Base-by-base conservation (phyloP, 2,113 vertebrate species). In the Scopus umbretta region DNA sequence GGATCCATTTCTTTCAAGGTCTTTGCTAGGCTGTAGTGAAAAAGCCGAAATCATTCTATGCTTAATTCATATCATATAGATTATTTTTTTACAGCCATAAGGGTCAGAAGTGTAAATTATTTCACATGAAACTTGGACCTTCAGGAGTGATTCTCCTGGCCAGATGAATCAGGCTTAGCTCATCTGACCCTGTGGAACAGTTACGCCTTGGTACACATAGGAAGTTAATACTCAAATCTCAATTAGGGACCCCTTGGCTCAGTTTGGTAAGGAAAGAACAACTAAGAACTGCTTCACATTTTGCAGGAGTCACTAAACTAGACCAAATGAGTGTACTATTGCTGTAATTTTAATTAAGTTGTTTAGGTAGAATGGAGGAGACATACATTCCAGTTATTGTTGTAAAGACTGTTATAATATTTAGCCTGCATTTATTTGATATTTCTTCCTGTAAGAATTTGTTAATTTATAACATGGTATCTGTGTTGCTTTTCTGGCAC, bases 251-350 rank as follows among this genome's bases (percentile, higher is more conserved):
- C 9, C 22, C 8, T 50, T 70, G 36, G 2, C 8, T 78, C 32
- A 56, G 12, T 59, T 80, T 68, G 17, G 8, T 80, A 68, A 55
- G 14, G 43, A 87, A 84, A 49, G 22, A 83, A 38, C 18, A 79
- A 30, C 16, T 63, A 30, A 30, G 9, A 76, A 49, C 0, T 56
- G 9, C 30, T 78, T 55, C 0, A 2, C 2, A 0, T 72, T 84
- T 73, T 27, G 10, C 20, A 52, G 25, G 90, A 74, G 6, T 52
- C 11, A 36, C 23, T 65, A 70, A 65, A 78, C 11, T 6, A 65
- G 34, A 52, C 21, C 17, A 74, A 68, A 26, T 49, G 13, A 47
- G 1, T 63, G 8, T 38, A 38, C 2, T 68, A 16, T 40, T 72
- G 17, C 13, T 80, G 34, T 62, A 93, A n/a, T 67, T 53, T 67